Conservation (phyloP, 2,113 vertebrate species). For the Chaenogobius annularis region DNA sequence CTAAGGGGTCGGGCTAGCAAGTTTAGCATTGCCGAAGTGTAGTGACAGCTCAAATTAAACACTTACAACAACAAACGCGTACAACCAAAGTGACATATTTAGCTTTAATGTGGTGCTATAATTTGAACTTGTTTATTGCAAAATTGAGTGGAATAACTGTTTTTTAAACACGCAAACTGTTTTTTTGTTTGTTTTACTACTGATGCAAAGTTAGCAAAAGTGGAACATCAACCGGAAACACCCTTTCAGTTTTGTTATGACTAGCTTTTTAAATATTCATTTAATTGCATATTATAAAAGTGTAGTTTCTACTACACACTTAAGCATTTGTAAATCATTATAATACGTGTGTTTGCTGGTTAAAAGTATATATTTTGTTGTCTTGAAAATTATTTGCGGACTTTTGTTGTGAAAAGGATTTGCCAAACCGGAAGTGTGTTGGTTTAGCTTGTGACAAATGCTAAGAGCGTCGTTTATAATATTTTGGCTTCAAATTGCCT, state of each 20-base stretch:
- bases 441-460: constrained; percentile 24
- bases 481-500: constrained; percentile 14
- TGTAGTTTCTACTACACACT: too few species aligned
- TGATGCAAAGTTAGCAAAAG: neutral
- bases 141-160: neutral
- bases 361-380: neutral
- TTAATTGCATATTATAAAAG: neutral
- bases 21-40: constrained; percentile 7
- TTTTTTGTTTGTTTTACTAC: neutral
- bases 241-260: neutral
- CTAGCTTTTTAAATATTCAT: neutral
- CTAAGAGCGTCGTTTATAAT: constrained; percentile 17
- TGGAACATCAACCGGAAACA: constrained; percentile 1
- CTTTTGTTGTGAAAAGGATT: constrained; percentile 59
- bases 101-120: neutral
- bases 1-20: constrained; percentile 57
- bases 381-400: neutral
- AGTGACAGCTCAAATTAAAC: constrained; percentile 6
- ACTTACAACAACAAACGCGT: too few species aligned
- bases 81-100: neutral
- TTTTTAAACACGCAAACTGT: neutral
- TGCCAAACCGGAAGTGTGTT: constrained; percentile 50
- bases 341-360: neutral
- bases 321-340: neutral
- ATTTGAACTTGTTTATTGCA: neutral